A percentile compares a stretch with the other conserved stretches of the same genome.
phyloP scores from a whole-genome alignment of 2,797 vertebrate species.

The Cynopterus sphinx region DNA sequence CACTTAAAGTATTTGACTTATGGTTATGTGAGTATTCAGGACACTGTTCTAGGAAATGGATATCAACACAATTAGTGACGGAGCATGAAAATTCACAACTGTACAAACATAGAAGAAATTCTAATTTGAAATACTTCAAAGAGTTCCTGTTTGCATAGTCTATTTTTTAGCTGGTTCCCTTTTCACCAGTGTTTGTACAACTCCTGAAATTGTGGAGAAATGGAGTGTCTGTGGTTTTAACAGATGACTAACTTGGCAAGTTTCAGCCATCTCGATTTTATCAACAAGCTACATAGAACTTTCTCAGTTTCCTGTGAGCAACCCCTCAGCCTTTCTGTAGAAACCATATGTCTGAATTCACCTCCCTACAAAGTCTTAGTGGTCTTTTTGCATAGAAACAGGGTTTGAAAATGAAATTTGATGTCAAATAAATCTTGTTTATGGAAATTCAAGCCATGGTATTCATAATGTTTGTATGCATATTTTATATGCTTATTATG shows the following conservation, averaged over 20 bases:
- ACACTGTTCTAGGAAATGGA: conserved; percentile 79
- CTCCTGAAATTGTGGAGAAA: conserved; percentile 81
- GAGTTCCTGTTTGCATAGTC: conserved; percentile 83
- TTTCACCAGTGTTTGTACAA: conserved; percentile 81
- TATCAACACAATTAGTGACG: conserved; percentile 81
- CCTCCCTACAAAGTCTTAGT: conserved; percentile 51
- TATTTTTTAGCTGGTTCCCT: conserved; percentile 82
- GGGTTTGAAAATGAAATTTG: conserved; percentile 48
- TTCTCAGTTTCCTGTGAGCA: conserved; percentile 81
- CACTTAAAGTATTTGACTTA: conserved; percentile 70
- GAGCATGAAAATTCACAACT: conserved; percentile 81
- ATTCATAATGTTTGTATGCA: not conserved
- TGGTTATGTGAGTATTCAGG: conserved; percentile 71
- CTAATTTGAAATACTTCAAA: conserved; percentile 84
- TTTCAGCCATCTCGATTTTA: conserved; percentile 77
- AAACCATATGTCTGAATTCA: conserved; percentile 75
- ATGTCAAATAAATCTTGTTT: conserved; percentile 13
- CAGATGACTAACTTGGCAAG: conserved; percentile 84
- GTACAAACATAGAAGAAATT: conserved; percentile 85
- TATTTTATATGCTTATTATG: not conserved
- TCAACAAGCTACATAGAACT: conserved; percentile 77
- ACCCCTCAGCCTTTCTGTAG: conserved; percentile 64
- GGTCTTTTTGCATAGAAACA: conserved; percentile 73
- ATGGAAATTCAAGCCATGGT: not conserved
- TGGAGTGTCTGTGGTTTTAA: conserved; percentile 81